phyloP scores from a whole-genome alignment of 2,113 vertebrate genomes.

The Polypterus bichir region DNA sequence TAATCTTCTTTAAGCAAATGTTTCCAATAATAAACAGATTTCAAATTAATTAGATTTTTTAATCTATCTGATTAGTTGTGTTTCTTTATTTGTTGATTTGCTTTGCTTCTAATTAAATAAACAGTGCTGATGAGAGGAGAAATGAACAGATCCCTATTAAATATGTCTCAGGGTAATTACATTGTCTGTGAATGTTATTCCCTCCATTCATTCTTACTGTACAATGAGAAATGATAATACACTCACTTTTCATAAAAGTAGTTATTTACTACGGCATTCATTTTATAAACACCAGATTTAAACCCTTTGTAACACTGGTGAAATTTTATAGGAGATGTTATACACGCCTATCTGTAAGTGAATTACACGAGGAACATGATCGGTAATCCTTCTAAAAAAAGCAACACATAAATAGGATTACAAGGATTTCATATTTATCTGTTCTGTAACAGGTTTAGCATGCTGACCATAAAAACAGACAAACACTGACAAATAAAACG shows the following conservation, averaged over 20 bases:
- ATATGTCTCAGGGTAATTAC: background rate
- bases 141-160: background rate
- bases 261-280: background rate
- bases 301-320: background rate
- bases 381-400: too few relatives aligned
- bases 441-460: too few relatives aligned
- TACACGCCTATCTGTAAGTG: background rate
- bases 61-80: background rate
- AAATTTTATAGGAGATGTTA: background rate
- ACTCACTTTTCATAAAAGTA: background rate
- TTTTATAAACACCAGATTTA: too few relatives aligned
- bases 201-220: background rate
- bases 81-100: conserved; percentile 6
- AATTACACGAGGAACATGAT: too few relatives aligned
- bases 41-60: background rate
- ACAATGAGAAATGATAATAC: background rate
- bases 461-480: too few relatives aligned
- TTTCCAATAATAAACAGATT: background rate
- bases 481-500: too few relatives aligned
- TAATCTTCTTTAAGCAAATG: background rate
- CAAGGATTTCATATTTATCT: too few relatives aligned
- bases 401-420: too few relatives aligned
- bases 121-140: conserved; percentile 4
- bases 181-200: background rate
- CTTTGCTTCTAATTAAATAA: conserved; percentile 6